Evolutionary conservation across 2,113 vertebrate species (phyloP), one percentile per base, ranked within the genome.

Genomic region (Calidris pygmaea): DNA sequence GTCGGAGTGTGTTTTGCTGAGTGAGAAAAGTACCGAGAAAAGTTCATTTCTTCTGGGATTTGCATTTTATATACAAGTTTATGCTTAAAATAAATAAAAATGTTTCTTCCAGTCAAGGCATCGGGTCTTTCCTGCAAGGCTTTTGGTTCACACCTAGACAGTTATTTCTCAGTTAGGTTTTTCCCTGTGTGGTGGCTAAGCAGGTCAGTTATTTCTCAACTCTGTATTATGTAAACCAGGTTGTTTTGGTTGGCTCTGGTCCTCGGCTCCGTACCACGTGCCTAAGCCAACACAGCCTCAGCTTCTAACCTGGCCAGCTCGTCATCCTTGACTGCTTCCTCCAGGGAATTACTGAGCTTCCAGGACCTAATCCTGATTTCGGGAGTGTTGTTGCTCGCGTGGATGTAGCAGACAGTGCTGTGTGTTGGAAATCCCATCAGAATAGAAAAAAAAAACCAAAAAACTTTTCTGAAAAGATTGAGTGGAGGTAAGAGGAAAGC

Each of bases 231-330:
- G 87, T 82, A 89, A 82, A 94, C 67, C 48, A 45, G 48, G 60
- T 83, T 96, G 95, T 91, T 97, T 96, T 76, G 78, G 21, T 97
- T 96, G 95, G 93, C 93, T 19, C 4, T 74, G 75, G 39, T 95
- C 67, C 92, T 83, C 58, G 30, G 85, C 81, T 91, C 67, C 1
- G 0, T 62, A 39, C 68, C 5, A 1, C 53, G 12, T 15, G 58
- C 45, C 50, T 65, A 47, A 89, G 73, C 86, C 86, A 91, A 10
- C 77, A 37, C 52, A 67, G 56, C 70, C 78, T 66, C 45, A 83
- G 74, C 81, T 94, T 83, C 93, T 77, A 66, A 37, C 48, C 52
- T 29, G 7, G 43, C 59, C 81, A 60, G 48, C 71, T 72, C 2
- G 0, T 48, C 74, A 71, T 82, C 76, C 47, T 56, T 1, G 1